Conservation (phyloP, 2,113 vertebrate species). For the Xiphorhynchus elegans region DNA sequence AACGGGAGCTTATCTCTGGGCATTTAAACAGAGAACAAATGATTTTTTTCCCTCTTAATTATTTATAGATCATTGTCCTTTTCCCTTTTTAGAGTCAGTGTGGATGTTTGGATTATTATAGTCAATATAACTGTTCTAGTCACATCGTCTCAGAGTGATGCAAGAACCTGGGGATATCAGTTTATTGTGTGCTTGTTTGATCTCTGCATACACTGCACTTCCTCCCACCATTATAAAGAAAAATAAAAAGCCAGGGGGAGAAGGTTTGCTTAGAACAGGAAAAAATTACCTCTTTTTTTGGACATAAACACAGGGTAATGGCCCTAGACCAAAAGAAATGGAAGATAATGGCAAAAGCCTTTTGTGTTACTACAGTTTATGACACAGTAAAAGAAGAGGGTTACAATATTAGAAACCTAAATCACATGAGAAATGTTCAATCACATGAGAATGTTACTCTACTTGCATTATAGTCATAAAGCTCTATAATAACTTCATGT, state of each 20-base stretch:
- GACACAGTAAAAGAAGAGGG: background rate
- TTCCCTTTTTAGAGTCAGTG: background rate
- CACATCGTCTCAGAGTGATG: background rate
- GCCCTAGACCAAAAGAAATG: background rate
- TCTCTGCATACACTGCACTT: background rate
- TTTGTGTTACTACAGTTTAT: background rate
- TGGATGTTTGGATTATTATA: conserved; percentile 16
- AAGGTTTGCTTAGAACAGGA: background rate
- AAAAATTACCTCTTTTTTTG: background rate
- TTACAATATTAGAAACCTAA: background rate
- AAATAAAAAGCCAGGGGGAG: background rate
- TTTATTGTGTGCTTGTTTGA: background rate
- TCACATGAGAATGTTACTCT: background rate
- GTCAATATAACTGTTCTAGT: background rate
- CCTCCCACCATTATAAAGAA: background rate
- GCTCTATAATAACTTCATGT: background rate
- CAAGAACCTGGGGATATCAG: background rate
- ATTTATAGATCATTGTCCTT: conserved; percentile 47
- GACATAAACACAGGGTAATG: background rate
- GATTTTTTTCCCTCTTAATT: conserved; percentile 53
- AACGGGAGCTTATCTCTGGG: conserved; percentile 43
- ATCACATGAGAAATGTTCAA: background rate
- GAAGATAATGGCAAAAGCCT: background rate
- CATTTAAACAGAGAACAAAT: conserved; percentile 38
- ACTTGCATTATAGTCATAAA: background rate